Evolutionary conservation across 2,113 vertebrate species (phyloP).

Genomic region (Empidonax traillii): DNA sequence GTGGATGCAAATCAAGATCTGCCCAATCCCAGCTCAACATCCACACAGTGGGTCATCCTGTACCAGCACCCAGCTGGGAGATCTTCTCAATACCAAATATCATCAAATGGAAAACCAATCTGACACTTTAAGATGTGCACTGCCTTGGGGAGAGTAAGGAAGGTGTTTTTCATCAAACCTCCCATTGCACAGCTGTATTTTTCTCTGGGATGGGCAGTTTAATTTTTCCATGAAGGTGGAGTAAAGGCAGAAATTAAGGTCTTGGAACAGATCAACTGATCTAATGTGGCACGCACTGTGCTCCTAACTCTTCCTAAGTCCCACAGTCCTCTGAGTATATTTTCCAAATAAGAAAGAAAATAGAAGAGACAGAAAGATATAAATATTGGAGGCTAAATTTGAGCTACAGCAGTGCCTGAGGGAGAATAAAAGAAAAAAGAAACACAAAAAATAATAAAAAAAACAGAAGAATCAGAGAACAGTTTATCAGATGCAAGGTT

Average conservation of each 20-base stretch:
- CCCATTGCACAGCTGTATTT: background rate
- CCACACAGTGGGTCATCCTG: background rate
- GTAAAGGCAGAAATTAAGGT: background rate
- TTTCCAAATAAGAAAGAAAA: slow-evolving; percentile 39
- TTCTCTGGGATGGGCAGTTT: background rate
- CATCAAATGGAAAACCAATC: background rate
- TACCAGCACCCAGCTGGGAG: background rate
- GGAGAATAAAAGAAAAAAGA: background rate
- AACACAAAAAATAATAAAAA: background rate
- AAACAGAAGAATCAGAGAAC: background rate
- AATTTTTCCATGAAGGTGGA: background rate
- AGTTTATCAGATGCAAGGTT: slow-evolving; percentile 30
- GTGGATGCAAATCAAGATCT: background rate
- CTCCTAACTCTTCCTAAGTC: slow-evolving; percentile 17
- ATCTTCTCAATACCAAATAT: background rate
- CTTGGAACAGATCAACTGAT: background rate
- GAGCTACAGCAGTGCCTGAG: background rate
- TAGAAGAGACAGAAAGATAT: slow-evolving; percentile 46
- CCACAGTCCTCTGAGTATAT: slow-evolving; percentile 9
- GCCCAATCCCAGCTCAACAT: background rate
- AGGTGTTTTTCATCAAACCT: background rate
- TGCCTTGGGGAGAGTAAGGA: background rate
- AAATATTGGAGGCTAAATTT: slow-evolving; percentile 45
- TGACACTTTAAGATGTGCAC: background rate
- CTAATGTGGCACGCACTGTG: background rate